Conservation (phyloP, 2,888 invertebrate genomes). For the Catocala sponsa region DNA sequence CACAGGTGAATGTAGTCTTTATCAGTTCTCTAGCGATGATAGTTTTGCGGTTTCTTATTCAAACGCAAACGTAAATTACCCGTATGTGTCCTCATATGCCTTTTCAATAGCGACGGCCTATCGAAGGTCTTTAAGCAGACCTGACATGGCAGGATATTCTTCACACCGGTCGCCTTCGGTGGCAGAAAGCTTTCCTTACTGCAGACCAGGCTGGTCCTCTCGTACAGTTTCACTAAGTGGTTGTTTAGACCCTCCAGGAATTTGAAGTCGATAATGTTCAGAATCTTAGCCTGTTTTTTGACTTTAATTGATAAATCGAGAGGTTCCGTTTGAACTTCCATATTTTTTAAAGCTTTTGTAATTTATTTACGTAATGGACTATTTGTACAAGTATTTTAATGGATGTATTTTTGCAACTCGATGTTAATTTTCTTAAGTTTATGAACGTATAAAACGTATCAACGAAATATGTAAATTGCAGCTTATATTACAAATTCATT, state of each 20-base stretch:
- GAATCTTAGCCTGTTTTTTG: slow-evolving; percentile 56
- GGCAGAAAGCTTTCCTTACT: slow-evolving; percentile 53
- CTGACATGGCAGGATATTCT: slow-evolving; percentile 86
- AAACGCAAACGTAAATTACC: slow-evolving; percentile 68
- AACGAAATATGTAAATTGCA: too few relatives aligned
- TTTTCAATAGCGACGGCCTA: slow-evolving; percentile 89
- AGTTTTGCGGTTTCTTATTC: too few relatives aligned
- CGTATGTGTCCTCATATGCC: slow-evolving; percentile 91
- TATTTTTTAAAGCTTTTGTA: slow-evolving; percentile 23
- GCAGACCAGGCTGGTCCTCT: slow-evolving; percentile 68
- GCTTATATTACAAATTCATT: not conserved
- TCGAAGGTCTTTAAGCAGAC: slow-evolving; percentile 91
- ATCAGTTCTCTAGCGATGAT: too few relatives aligned
- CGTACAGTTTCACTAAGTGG: slow-evolving; percentile 77
- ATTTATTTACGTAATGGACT: too few relatives aligned
- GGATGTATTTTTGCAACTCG: too few relatives aligned
- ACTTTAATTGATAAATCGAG: slow-evolving; percentile 75
- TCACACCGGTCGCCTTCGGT: slow-evolving; percentile 52
- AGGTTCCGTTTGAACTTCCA: slow-evolving; percentile 79
- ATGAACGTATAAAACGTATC: too few relatives aligned
- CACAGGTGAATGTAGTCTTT: too few relatives aligned
- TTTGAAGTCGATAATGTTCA: slow-evolving; percentile 76
- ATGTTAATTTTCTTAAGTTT: too few relatives aligned
- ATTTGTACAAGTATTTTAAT: too few relatives aligned
- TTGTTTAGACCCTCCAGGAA: slow-evolving; percentile 78